Evolutionary conservation across 2,113 vertebrate species (phyloP), one percentile per base, ranked within the genome.

Genomic region (Chionis minor): DNA sequence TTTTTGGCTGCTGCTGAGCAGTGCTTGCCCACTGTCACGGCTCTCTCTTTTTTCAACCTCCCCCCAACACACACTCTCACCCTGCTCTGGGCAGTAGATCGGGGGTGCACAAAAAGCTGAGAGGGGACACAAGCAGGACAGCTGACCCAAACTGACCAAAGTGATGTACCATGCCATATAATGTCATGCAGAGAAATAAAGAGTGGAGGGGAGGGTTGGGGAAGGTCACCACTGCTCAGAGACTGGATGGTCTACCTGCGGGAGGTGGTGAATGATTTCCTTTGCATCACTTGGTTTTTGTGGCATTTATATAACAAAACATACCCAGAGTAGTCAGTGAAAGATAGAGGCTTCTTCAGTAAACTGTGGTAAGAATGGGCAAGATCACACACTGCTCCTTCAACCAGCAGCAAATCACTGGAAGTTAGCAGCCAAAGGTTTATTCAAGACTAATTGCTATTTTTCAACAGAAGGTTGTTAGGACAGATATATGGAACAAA

Each of bases 11-110:
- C 8, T 14, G 40, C 40, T n/a, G 55, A 55, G 54, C n/a, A 54
- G 28, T n/a, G 18, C 47, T 56, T 78, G 38, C 38, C 47, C 14
- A 38, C 1, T 38, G 33, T 13, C 28, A 22, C 0, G 5, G 26
- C 20, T 14, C 81, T 49, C 69, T 27, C 4, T 22, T 59, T 54
- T 79, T 66, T 58, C 45, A 72, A 9, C 17, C 72, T 66, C 20
- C 63, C 52, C 12, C 11, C 44, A 14, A 62, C 16, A 26, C 14
- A 35, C 35, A 17, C 38, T 38, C 38, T 38, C 35, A 38, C 26
- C 24, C 23, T 0, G 2, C 9, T 17, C 6, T 18, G 7, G 3
- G 32, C 14, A 47, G 18, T 6, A 58, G 6, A 20, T 6, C 52
- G 4, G 24, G 27, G 20, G 6, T 14, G 38, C 27, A 47, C 17